phyloP scores from a whole-genome alignment of 1,140 invertebrate species.

The Aphaenogaster floridana region DNA sequence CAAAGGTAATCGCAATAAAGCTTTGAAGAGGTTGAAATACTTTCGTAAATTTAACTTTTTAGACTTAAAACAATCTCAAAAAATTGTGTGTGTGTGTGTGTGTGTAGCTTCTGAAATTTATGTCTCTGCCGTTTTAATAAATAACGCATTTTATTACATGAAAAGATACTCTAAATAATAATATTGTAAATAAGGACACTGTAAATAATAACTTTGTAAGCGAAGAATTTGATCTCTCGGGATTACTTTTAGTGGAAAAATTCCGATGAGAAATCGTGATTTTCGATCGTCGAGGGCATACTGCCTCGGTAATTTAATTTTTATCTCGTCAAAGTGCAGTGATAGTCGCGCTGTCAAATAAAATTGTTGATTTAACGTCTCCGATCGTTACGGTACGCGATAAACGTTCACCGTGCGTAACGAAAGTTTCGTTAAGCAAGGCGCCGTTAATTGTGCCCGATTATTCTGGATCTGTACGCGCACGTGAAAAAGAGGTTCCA shows the following conservation, averaged over 20 bases:
- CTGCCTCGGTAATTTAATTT: background rate
- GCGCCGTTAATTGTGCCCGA: conserved; percentile 32
- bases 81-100: background rate
- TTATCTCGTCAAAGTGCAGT: conserved; percentile 36
- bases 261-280: background rate
- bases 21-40: background rate
- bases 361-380: conserved; percentile 39
- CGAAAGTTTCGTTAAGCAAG: conserved; percentile 30
- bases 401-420: conserved; percentile 25
- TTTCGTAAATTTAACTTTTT: background rate
- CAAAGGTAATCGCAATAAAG: background rate
- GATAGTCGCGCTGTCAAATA: conserved; percentile 10
- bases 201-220: background rate
- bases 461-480: conserved; percentile 5
- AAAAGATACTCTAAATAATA: background rate
- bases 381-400: background rate
- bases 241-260: background rate
- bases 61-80: background rate
- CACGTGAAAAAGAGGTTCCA: background rate
- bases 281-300: background rate
- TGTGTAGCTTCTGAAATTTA: background rate
- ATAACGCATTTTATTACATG: background rate
- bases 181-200: background rate
- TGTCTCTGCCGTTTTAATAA: background rate
- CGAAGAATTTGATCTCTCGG: background rate